Base-by-base conservation (phyloP, 2,888 invertebrate genomes). In the Psylliodes chrysocephalus region DNA sequence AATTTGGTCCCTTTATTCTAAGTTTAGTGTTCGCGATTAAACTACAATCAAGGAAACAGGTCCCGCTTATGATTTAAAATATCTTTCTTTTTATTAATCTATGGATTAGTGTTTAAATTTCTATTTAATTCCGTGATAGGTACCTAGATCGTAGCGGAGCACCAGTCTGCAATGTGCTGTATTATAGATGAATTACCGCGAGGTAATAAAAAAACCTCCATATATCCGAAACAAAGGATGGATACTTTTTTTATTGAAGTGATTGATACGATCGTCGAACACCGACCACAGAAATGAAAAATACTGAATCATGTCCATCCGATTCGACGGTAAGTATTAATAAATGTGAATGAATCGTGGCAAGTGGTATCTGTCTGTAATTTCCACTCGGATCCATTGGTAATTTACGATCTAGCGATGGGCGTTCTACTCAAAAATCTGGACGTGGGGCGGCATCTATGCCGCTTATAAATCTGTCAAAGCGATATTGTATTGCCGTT, bases 401-500 rank as follows among this genome's bases (percentile, higher is more conserved):
- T 78, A 78, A 79, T 79, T 78, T 79, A 78, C 77, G 73, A 73
- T 25, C 75, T 73, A 73, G 74, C 77, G 79, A 78, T 78, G 79
- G 79, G 79, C 79, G 80, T 79, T 77, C 76, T 78, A 77, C 75
- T 78, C 74, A 80, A 79, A 78, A 78, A 78, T 77, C 75, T 77
- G 78, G 79, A 78, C 79, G 77, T 75, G 78, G 79, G 79, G 78
- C 81, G 79, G 79, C 78, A 75, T 79, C 79, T 78, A 75, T 77
- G 74, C 76, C 75, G 76, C 77, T 72, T 78, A 82, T 82, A 82
- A 82, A 82, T 82, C 81, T 81, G 81, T 81, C 82, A 79, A 75
- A 75, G 74, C 77, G 80, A 80, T 81, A 82, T 82, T 82, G 82
- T 82, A 79, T 81, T 79, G 79, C 79, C 74, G 80, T 82, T 81